A percentile compares a stretch with the other conserved stretches of the same genome.
phyloP scores from a whole-genome alignment of 2,888 invertebrate species.

The Cerastis leucographa region DNA sequence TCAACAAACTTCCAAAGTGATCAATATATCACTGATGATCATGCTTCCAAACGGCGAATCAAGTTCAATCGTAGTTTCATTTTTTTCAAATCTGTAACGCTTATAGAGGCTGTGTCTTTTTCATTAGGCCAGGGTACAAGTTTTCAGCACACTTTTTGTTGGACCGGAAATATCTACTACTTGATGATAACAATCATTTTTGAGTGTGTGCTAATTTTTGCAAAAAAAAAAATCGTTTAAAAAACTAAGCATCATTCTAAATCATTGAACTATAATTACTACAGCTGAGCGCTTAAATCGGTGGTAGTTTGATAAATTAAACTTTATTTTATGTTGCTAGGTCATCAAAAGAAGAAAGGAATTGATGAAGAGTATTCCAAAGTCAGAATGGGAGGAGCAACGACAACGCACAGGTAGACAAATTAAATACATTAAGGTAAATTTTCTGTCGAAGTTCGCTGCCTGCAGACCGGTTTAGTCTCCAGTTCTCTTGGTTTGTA shows the following conservation, averaged over 20 bases:
- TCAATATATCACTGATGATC: too few species aligned
- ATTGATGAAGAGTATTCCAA: slow-evolving; percentile 45
- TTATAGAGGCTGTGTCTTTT: too few species aligned
- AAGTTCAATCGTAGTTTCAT: too few species aligned
- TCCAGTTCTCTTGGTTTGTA: not conserved
- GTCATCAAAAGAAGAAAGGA: slow-evolving; percentile 63
- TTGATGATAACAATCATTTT: not conserved
- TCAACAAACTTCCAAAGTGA: too few species aligned
- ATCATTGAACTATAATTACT: not conserved
- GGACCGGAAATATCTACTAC: not conserved
- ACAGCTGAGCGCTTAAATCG: not conserved
- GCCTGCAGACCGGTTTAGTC: not conserved
- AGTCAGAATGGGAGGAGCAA: slow-evolving; percentile 52
- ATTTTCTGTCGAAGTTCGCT: not conserved
- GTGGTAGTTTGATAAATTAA: not conserved
- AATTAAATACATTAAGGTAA: not conserved
- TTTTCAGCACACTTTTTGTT: not conserved
- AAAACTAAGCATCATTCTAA: not conserved
- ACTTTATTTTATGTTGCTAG: slow-evolving; percentile 25
- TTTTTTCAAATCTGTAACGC: too few species aligned
- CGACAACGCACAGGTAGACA: slow-evolving; percentile 50
- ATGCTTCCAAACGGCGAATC: too few species aligned
- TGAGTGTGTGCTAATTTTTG: not conserved
- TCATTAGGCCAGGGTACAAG: too few species aligned
- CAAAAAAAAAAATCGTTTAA: not conserved